These are phyloP conservation scores for Chloropsis cyanopogon DNA, from an alignment of 2,113 vertebrate species.

Conservation along the genomic window DNA sequence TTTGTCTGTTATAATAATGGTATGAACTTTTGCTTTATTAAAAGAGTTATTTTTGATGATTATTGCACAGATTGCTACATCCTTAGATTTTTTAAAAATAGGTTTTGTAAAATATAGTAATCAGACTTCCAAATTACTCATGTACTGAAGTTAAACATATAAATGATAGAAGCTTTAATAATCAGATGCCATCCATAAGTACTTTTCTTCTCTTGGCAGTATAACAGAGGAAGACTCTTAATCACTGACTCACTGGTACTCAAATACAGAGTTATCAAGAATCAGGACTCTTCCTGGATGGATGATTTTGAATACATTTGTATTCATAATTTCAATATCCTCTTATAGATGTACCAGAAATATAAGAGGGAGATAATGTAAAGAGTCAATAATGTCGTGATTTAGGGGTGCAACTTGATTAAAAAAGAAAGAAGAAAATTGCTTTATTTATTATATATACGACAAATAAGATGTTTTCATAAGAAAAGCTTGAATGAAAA, in stretches of 20 bases:
- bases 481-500: neutral
- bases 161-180: neutral
- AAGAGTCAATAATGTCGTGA: neutral
- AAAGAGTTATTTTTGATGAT: neutral
- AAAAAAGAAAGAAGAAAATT: neutral
- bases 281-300: neutral
- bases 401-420: neutral
- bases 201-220: neutral
- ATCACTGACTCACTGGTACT: neutral
- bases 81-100: neutral
- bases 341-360: neutral
- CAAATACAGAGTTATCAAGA: neutral
- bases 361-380: neutral
- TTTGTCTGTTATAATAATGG: neutral
- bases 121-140: neutral
- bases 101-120: neutral
- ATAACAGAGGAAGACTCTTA: neutral
- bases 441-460: neutral
- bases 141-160: neutral
- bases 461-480: neutral
- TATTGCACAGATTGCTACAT: neutral
- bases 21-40: neutral
- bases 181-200: neutral
- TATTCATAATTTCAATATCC: neutral
- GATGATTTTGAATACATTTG: neutral